Conservation (phyloP, 2,113 vertebrate species). For the Amia ocellicauda region DNA sequence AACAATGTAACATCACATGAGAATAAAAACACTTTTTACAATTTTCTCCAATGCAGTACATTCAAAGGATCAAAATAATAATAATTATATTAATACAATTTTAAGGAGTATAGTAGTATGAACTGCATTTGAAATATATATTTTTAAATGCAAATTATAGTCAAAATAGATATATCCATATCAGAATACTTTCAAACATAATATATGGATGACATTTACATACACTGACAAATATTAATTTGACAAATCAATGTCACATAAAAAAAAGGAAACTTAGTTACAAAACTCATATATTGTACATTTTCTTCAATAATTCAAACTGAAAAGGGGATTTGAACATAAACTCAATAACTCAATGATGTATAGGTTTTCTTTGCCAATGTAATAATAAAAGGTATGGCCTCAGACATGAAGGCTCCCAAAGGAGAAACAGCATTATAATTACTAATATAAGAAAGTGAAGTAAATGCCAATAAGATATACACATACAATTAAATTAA, state of each 20-base stretch:
- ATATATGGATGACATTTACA: neutral
- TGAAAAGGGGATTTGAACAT: conserved; percentile 9
- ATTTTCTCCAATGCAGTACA: too few species aligned
- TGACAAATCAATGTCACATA: neutral
- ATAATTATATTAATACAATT: too few species aligned
- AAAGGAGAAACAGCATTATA: conserved; percentile 2
- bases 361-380: neutral
- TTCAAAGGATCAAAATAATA: too few species aligned
- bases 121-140: too few species aligned
- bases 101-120: too few species aligned
- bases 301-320: conserved; percentile 18
- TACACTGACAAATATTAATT: conserved; percentile 6
- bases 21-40: too few species aligned
- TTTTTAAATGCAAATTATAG: too few species aligned
- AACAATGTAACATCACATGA: too few species aligned
- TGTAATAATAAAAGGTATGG: neutral
- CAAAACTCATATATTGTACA: conserved; percentile 12
- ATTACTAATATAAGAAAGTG: neutral
- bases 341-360: conserved; percentile 19
- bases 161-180: too few species aligned
- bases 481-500: neutral
- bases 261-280: conserved; percentile 11
- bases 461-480: neutral
- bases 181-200: too few species aligned
- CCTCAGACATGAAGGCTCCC: conserved; percentile 1